phyloP scores from a whole-genome alignment of 2,113 vertebrate genomes.

The Pachyramphus minor region DNA sequence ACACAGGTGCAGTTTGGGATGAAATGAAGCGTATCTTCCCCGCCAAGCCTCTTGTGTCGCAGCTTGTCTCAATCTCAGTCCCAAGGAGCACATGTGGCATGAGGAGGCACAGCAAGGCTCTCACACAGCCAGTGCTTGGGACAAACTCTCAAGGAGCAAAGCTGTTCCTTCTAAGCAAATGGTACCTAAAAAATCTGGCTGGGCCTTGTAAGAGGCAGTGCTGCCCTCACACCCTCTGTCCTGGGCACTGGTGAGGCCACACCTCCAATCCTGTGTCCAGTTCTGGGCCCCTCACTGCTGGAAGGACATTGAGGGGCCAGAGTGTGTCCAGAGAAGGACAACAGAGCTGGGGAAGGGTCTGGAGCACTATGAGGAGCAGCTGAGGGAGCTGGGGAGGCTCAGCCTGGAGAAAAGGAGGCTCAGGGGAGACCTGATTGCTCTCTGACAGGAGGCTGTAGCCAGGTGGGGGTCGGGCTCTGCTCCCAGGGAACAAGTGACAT shows the following conservation, averaged over 20 bases:
- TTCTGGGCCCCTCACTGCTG: not conserved
- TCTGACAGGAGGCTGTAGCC: not conserved
- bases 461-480: not conserved
- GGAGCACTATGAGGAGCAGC: not conserved
- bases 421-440: not conserved
- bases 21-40: not conserved
- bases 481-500: not conserved
- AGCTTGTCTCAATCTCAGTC: not conserved
- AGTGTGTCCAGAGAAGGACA: not conserved
- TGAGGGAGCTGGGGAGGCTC: not conserved
- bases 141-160: not conserved
- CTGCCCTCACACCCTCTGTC: not conserved
- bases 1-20: not conserved
- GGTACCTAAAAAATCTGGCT: not conserved
- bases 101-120: not conserved
- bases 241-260: not conserved
- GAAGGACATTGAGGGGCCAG: not conserved
- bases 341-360: not conserved
- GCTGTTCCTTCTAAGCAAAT: not conserved
- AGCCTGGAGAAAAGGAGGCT: not conserved
- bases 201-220: not conserved
- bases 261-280: not conserved
- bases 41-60: not conserved
- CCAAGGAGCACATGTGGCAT: rapidly evolving
- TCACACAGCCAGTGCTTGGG: not conserved